Percentiles rank a stretch among this genome's conserved stretches.
phyloP scores from a whole-genome alignment of 2,797 vertebrate genomes.

The Hapalemur alaotrensis region DNA sequence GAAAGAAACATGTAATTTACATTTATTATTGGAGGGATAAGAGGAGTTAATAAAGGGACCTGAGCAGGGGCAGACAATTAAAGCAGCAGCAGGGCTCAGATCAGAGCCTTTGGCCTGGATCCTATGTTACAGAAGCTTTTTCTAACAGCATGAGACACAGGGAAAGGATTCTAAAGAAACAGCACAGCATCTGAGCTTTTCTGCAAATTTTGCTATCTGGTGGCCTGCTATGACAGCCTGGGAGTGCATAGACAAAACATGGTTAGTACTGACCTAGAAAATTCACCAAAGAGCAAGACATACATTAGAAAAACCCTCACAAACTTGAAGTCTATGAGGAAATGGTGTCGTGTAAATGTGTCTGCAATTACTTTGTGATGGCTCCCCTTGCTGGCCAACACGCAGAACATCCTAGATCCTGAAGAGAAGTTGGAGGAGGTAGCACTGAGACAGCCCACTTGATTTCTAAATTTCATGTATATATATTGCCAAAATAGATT shows the following conservation, averaged over 20 bases:
- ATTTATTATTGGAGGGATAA: slow-evolving; percentile 61
- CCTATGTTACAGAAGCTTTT: slow-evolving; percentile 43
- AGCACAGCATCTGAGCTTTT: neutral
- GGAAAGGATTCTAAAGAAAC: slow-evolving; percentile 9
- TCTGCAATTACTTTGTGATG: slow-evolving; percentile 72
- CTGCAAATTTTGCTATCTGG: neutral
- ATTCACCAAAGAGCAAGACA: neutral
- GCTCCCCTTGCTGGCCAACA: slow-evolving; percentile 82
- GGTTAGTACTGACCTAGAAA: slow-evolving; percentile 32
- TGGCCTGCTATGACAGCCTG: neutral
- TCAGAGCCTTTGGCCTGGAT: slow-evolving; percentile 48
- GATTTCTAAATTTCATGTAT: neutral
- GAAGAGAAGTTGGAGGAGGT: neutral
- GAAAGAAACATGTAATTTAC: slow-evolving; percentile 75
- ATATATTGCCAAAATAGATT: neutral
- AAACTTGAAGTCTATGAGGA: neutral
- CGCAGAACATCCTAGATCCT: slow-evolving; percentile 34
- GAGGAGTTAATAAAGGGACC: slow-evolving; percentile 57
- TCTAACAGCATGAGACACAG: neutral
- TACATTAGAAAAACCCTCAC: neutral
- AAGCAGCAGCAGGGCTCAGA: slow-evolving; percentile 49
- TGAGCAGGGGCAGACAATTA: slow-evolving; percentile 53
- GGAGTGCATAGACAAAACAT: neutral
- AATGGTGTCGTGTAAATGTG: neutral
- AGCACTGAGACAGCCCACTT: too few relatives aligned